Evolutionary conservation across 2,113 vertebrate genomes (phyloP), one percentile per base, ranked within the genome.

Genomic region (Sceloporus undulatus): DNA sequence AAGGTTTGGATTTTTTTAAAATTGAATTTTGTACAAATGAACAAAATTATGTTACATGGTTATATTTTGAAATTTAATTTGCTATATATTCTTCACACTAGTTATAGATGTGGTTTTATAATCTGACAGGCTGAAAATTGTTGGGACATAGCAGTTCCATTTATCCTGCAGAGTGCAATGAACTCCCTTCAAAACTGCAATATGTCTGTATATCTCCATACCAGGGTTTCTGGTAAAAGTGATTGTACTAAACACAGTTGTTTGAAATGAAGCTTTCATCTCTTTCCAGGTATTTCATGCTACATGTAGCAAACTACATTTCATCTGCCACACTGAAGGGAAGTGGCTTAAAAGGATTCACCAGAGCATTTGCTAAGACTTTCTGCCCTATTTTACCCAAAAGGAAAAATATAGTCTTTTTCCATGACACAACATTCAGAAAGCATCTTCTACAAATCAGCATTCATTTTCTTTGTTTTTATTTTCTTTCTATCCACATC

Each of bases 221-320:
- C 2, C 77, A 92, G 54, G 85, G 52, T 29, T 94, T 78, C 25
- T 74, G 88, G 83, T 62, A 79, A 88, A 91, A 71, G 86, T 8
- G 34, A 34, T 87, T 40, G 40, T 86, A 80, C 4, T 90, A 59
- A 21, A 68, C 1, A 42, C 66, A 83, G 82, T 84, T 82, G 1
- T 21, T 91, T 38, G 74, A 84, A 79, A 18, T 75, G 83, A 92
- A 42, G 82, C 5, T 94, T 90, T 88, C 5, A 91, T 89, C 9
- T 7, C 1, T 86, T 94, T 87, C 59, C 29, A 82, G 84, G 85
- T 65, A 85, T 85, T 90, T 94, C n/a, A 68, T 87, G 23, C 18
- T 88, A 89, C 59, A 25, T 18, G 29, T 88, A 89, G 52, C 5
- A 78, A 85, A 92, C 56, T 0, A 0, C 85, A 54, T 93, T 93